Conservation (phyloP, 1,140 invertebrate genomes). For the Saccostrea echinata region DNA sequence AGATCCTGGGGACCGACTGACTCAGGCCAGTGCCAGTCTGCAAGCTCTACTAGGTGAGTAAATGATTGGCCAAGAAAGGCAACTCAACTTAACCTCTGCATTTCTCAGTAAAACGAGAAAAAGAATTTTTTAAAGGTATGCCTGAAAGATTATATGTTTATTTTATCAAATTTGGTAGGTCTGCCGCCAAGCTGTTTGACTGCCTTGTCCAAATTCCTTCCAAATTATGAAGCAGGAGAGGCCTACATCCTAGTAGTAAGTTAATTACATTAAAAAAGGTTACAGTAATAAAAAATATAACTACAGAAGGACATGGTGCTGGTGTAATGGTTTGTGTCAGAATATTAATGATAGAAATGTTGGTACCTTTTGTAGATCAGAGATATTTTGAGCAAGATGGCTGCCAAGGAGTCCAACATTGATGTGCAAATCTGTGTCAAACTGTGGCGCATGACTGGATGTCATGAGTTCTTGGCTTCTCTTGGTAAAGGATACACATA, state of each 20-base stretch:
- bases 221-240: slow-evolving; percentile 89
- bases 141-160: slow-evolving; percentile 1
- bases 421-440: slow-evolving; percentile 90
- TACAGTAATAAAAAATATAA: slow-evolving; percentile 15
- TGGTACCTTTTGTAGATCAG: slow-evolving; percentile 81
- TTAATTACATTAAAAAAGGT: background rate
- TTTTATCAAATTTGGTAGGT: slow-evolving; percentile 81
- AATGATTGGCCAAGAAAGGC: background rate
- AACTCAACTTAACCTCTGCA: background rate
- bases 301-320: background rate
- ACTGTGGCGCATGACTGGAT: slow-evolving; percentile 94
- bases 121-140: no score
- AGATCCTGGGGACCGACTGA: slow-evolving; percentile 94
- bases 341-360: background rate
- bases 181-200: slow-evolving; percentile 88
- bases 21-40: slow-evolving; percentile 95
- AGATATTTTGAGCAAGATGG: slow-evolving; percentile 88
- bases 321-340: background rate
- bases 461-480: slow-evolving; percentile 95
- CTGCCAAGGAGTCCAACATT: slow-evolving; percentile 87
- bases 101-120: background rate
- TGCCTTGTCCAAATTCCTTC: slow-evolving; percentile 90
- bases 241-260: slow-evolving; percentile 90
- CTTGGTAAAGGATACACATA: slow-evolving; percentile 81
- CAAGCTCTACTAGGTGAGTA: slow-evolving; percentile 91